A percentile compares a stretch with the other conserved stretches of the same genome.
These are phyloP conservation scores for Ditylenchus dipsaci DNA, from an alignment of 1,140 invertebrate species.

Conservation along the genomic window DNA sequence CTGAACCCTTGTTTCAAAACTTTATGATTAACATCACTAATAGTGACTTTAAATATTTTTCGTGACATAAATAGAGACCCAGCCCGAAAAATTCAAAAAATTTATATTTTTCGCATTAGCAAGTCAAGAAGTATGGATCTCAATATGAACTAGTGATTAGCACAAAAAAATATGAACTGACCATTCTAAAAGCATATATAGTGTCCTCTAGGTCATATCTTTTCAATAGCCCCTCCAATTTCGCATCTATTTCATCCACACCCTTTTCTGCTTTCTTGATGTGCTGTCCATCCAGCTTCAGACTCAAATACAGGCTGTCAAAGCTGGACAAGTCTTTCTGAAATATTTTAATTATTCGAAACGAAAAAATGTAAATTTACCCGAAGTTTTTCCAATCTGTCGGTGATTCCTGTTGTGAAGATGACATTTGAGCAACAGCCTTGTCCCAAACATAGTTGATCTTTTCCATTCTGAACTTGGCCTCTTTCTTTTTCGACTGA, in stretches of 20 bases:
- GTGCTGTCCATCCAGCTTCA: conserved; percentile 12
- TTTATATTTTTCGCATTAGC: no score
- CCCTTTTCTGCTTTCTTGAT: conserved; percentile 6
- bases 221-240: conserved; percentile 22
- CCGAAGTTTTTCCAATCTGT: conserved; percentile 14
- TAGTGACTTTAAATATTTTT: no score
- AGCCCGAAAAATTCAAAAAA: no score
- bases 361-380: conserved; percentile 11
- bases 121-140: no score
- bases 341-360: not conserved
- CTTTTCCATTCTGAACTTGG: conserved; percentile 29
- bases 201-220: conserved; percentile 23
- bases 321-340: conserved; percentile 15
- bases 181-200: conserved; percentile 30
- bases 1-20: no score
- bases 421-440: conserved; percentile 4
- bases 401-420: not conserved
- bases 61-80: no score
- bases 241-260: conserved; percentile 15
- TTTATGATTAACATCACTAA: no score
- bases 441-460: conserved; percentile 32
- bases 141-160: no score
- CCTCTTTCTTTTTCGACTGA: conserved; percentile 4
- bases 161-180: no score
- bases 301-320: conserved; percentile 10